These are phyloP conservation scores for Palythoa grandis DNA, from an alignment of 92 coral and sea anemone species.

Conservation along the genomic window DNA sequence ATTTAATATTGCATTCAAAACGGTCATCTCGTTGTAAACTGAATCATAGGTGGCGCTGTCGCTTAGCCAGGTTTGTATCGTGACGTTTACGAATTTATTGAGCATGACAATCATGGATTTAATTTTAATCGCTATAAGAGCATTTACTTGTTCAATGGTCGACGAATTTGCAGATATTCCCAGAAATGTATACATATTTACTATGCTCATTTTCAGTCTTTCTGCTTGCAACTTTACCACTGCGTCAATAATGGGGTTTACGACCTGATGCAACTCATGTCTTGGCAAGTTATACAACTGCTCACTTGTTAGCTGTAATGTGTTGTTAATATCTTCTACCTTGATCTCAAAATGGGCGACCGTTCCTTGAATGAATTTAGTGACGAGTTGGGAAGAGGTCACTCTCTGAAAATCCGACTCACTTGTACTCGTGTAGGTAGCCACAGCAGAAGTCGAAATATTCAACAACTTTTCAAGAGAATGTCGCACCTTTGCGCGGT, in stretches of 20 bases:
- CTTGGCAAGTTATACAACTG: too few relatives aligned
- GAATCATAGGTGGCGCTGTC: constrained; percentile 49
- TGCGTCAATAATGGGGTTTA: too few relatives aligned
- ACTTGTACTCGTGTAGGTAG: constrained; percentile 33
- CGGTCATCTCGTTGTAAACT: too few relatives aligned
- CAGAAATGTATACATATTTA: constrained; percentile 43
- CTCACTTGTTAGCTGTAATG: constrained; percentile 55
- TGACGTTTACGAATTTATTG: too few relatives aligned
- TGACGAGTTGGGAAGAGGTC: too few relatives aligned
- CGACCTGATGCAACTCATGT: too few relatives aligned
- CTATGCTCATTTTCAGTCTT: constrained; percentile 44
- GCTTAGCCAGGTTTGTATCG: constrained; percentile 37
- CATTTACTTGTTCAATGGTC: constrained; percentile 57
- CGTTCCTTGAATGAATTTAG: too few relatives aligned
- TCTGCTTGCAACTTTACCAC: too few relatives aligned
- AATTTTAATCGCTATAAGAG: constrained; percentile 28
- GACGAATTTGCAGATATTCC: constrained; percentile 43
- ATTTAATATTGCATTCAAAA: too few relatives aligned
- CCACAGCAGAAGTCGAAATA: constrained; percentile 52
- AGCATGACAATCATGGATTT: constrained; percentile 24
- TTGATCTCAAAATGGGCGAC: too few relatives aligned
- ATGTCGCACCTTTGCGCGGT: constrained; percentile 14
- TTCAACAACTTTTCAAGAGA: constrained; percentile 52
- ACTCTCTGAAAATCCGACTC: constrained; percentile 8
- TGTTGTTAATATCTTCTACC: constrained; percentile 43